Percentiles rank a stretch among this genome's conserved stretches.
phyloP scores from a whole-genome alignment of 2,113 vertebrate species.

The Taurulus bubalis region DNA sequence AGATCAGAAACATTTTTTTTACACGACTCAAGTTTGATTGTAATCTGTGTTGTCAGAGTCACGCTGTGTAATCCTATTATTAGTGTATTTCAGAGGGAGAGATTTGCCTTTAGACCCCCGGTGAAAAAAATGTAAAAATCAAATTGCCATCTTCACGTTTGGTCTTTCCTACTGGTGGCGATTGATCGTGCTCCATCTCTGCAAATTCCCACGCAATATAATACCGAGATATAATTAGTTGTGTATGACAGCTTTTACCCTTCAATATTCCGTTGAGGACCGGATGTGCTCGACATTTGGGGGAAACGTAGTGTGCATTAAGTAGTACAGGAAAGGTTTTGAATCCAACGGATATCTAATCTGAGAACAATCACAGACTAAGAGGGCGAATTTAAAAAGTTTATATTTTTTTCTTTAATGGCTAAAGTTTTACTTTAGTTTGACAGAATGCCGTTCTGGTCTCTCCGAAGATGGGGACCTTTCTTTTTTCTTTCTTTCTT shows the following conservation, averaged over 20 bases:
- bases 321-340: background rate
- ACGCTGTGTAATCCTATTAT: constrained; percentile 74
- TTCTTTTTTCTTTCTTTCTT: background rate
- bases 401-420: background rate
- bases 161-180: constrained; percentile 43
- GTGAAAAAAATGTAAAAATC: constrained; percentile 66
- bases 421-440: background rate
- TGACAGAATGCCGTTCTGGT: background rate
- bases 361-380: background rate
- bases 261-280: constrained; percentile 17
- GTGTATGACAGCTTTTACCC: constrained; percentile 13
- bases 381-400: background rate
- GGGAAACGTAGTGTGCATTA: background rate
- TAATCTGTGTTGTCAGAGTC: constrained; percentile 65
- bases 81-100: constrained; percentile 65
- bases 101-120: constrained; percentile 65
- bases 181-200: constrained; percentile 48
- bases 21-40: constrained; percentile 61
- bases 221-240: constrained; percentile 20
- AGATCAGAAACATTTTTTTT: constrained; percentile 60
- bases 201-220: constrained; percentile 40
- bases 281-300: background rate
- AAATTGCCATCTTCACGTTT: constrained; percentile 66
- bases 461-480: background rate
- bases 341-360: background rate